Conservation (phyloP, 2,113 vertebrate genomes). For the Sceloporus tristichus region DNA sequence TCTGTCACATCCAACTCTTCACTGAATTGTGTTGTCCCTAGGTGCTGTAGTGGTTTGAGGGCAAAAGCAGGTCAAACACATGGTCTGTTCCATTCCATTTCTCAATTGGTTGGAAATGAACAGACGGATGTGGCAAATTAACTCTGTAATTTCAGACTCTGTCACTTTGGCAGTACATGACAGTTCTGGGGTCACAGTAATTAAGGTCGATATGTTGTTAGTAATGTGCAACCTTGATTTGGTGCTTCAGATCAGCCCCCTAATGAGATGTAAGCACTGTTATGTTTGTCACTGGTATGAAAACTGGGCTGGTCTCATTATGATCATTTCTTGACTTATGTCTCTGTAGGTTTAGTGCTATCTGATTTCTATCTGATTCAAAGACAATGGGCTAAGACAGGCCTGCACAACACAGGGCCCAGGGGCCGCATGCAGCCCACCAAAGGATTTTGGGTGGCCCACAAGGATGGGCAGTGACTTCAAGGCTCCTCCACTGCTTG, state of each 20-base stretch:
- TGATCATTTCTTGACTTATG: not conserved
- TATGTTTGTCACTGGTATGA: not conserved
- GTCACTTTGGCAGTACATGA: slow-evolving; percentile 16
- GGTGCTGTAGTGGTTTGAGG: not conserved
- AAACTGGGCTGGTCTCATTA: not conserved
- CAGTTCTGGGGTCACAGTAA: slow-evolving; percentile 30
- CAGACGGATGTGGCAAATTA: slow-evolving; percentile 42
- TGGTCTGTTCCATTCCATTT: slow-evolving; percentile 7
- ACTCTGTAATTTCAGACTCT: slow-evolving; percentile 19
- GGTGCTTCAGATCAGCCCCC: not conserved
- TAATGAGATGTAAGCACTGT: not conserved
- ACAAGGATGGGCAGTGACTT: no score
- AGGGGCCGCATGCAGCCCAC: no score
- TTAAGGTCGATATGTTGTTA: slow-evolving; percentile 38
- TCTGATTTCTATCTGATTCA: not conserved
- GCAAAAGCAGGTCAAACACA: not conserved
- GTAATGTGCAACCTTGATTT: slow-evolving; percentile 14
- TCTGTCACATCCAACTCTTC: slow-evolving; percentile 46
- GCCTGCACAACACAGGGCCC: no score
- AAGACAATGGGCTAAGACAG: not conserved
- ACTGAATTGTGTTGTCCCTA: not conserved
- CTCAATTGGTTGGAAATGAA: slow-evolving; percentile 46
- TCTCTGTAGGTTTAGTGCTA: not conserved
- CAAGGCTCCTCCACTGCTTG: no score
- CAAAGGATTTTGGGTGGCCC: no score